These are phyloP conservation scores for Chamaea fasciata DNA, from an alignment of 2,113 vertebrate genomes.

Conservation along the genomic window DNA sequence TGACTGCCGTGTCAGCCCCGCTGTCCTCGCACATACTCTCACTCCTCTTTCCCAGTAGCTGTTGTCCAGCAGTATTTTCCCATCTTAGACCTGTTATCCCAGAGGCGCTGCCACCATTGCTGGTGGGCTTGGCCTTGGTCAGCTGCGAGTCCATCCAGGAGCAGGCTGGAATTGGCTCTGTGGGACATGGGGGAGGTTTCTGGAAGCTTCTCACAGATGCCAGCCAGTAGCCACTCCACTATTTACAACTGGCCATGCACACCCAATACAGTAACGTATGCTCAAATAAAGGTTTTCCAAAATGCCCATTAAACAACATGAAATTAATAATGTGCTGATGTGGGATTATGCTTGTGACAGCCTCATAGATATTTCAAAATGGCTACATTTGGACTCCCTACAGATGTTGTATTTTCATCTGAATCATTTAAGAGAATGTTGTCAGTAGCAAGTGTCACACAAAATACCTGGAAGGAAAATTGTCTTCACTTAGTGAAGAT, in stretches of 20 bases:
- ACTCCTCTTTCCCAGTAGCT: neutral
- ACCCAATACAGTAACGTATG: neutral
- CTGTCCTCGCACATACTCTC: neutral
- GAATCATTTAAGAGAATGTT: constrained; percentile 64
- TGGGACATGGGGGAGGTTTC: too few relatives aligned
- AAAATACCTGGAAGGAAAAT: constrained; percentile 10
- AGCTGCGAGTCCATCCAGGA: neutral
- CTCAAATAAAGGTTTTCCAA: neutral
- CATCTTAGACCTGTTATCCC: neutral
- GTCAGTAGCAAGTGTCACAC: constrained; percentile 45
- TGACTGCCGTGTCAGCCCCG: fast-evolving
- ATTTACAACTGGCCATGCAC: neutral
- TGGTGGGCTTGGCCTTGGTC: neutral
- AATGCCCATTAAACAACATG: neutral
- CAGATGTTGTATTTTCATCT: constrained; percentile 18
- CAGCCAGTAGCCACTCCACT: too few relatives aligned
- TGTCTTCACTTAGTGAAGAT: constrained; percentile 23
- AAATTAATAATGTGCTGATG: neutral
- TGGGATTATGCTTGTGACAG: neutral
- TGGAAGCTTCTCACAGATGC: neutral
- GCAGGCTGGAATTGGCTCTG: neutral
- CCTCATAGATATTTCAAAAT: neutral
- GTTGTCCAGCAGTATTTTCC: neutral
- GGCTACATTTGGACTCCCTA: neutral
- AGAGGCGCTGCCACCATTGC: neutral